phyloP scores from a whole-genome alignment of 2,113 vertebrate genomes.

The Periophthalmodon schlosseri region DNA sequence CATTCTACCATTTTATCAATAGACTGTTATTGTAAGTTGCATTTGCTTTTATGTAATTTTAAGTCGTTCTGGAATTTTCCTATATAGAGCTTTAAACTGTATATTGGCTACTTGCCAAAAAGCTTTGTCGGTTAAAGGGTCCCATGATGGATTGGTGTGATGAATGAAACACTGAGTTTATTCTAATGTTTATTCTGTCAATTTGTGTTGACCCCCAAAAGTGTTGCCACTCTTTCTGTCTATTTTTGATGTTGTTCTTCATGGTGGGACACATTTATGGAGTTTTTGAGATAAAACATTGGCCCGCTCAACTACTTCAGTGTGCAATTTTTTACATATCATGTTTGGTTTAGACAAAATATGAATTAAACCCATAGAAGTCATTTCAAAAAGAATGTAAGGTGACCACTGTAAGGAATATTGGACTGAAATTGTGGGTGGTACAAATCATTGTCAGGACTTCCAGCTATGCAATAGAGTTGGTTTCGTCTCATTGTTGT shows the following conservation, averaged over 20 bases:
- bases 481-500: conserved; percentile 8
- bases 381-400: not conserved
- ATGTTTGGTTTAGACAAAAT: too few species aligned
- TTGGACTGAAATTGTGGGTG: not conserved
- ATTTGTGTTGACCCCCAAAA: not conserved
- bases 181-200: too few species aligned
- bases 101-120: not conserved
- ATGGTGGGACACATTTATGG: too few species aligned
- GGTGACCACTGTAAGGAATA: not conserved
- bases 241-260: too few species aligned
- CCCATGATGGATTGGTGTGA: not conserved
- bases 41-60: not conserved
- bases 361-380: too few species aligned
- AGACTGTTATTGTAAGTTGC: not conserved
- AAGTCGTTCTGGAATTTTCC: not conserved
- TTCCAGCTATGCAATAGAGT: not conserved
- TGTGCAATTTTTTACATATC: too few species aligned
- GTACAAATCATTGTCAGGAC: not conserved
- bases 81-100: not conserved
- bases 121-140: not conserved
- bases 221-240: too few species aligned
- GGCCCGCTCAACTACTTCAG: too few species aligned
- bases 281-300: too few species aligned
- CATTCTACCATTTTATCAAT: not conserved
- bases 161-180: too few species aligned